A percentile compares a stretch with the other conserved stretches of the same genome.
These are phyloP conservation scores for Hylaeus anthracinus DNA, from an alignment of 1,140 invertebrate species.

Conservation along the genomic window DNA sequence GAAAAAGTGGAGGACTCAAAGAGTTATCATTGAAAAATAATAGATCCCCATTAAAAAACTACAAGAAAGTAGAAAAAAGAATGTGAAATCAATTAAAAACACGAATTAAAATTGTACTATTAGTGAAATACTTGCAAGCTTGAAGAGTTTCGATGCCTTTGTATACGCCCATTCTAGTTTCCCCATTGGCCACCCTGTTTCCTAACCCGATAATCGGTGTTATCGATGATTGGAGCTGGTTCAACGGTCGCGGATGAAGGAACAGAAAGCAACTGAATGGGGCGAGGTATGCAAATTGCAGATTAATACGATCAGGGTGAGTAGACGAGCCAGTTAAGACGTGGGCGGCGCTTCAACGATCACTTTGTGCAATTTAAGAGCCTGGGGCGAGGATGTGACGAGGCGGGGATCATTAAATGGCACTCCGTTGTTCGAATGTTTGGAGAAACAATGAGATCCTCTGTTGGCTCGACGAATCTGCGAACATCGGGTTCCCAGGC, in stretches of 20 bases:
- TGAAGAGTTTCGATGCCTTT: too few species aligned
- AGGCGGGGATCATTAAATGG: conserved; percentile 4
- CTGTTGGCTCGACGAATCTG: not conserved
- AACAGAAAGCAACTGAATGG: conserved; percentile 26
- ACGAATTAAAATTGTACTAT: too few species aligned
- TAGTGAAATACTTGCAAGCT: too few species aligned
- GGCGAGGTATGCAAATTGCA: conserved; percentile 37
- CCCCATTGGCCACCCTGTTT: too few species aligned
- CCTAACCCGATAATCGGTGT: too few species aligned
- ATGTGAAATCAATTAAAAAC: too few species aligned
- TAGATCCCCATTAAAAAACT: too few species aligned
- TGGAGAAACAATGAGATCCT: not conserved
- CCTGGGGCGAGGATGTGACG: conserved; percentile 22
- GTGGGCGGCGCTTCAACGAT: conserved; percentile 21
- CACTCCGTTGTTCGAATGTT: not conserved
- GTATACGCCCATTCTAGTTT: too few species aligned
- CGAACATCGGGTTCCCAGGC: too few species aligned
- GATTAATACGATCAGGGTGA: conserved; percentile 29
- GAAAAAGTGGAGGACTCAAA: too few species aligned
- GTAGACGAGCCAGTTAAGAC: conserved; percentile 24
- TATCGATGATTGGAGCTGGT: not conserved
- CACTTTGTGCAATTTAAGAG: conserved; percentile 28
- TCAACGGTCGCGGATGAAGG: conserved; percentile 3
- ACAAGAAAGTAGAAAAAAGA: too few species aligned
- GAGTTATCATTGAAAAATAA: too few species aligned